A percentile compares a stretch with the other conserved stretches of the same genome.
Evolutionary conservation across 2,888 invertebrate genomes (phyloP).

Genomic region (Thereva nobilitata): DNA sequence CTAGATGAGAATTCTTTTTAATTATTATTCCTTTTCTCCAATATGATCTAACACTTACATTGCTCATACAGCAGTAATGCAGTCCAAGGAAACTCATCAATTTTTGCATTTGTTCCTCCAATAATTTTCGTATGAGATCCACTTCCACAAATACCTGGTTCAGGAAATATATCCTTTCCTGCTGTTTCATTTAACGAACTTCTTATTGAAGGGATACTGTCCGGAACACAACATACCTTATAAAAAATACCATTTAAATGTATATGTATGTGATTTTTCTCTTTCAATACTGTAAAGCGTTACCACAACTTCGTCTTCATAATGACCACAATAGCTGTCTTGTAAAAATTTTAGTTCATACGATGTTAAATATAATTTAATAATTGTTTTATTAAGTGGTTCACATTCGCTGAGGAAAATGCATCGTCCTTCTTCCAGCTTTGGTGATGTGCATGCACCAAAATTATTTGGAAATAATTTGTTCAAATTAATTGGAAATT

Average conservation of each 20-base stretch:
- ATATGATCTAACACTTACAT: slow-evolving; percentile 45
- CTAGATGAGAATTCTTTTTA: slow-evolving; percentile 58
- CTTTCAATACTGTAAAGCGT: not conserved
- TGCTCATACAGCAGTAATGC: slow-evolving; percentile 60
- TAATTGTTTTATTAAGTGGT: slow-evolving; percentile 50
- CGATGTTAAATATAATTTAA: slow-evolving; percentile 53
- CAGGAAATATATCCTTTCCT: slow-evolving; percentile 47
- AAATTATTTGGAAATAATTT: not conserved
- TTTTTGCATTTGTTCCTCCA: slow-evolving; percentile 65
- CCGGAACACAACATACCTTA: slow-evolving; percentile 12
- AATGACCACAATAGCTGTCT: slow-evolving; percentile 70
- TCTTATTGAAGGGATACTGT: not conserved
- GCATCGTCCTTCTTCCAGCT: slow-evolving; percentile 9
- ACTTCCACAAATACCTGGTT: slow-evolving; percentile 61
- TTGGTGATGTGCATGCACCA: slow-evolving; percentile 20
- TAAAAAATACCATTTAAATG: not conserved
- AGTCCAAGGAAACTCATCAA: slow-evolving; percentile 68
- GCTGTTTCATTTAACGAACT: not conserved
- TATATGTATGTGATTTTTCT: not conserved
- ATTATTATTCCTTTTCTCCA: not conserved
- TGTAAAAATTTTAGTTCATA: slow-evolving; percentile 62
- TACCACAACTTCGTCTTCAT: slow-evolving; percentile 65
- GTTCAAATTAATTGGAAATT: too few species aligned
- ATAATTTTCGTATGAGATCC: slow-evolving; percentile 63
- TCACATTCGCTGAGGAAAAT: slow-evolving; percentile 22